A percentile compares a stretch with the other conserved stretches of the same genome.
Conservation (phyloP, 2,113 vertebrate species). For the Nothocercus nigrocapillus region DNA sequence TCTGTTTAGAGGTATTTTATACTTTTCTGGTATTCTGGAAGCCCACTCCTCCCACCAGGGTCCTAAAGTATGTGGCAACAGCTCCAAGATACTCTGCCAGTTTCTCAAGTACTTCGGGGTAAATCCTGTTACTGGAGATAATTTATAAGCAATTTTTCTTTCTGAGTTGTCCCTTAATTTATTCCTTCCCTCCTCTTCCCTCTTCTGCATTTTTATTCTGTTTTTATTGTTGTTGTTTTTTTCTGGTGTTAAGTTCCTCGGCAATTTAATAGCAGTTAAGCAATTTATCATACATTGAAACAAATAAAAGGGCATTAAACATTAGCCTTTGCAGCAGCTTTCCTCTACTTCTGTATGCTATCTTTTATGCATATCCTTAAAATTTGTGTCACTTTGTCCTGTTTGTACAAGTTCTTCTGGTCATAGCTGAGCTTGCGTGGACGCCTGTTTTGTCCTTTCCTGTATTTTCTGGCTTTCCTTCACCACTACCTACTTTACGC, state of each 20-base stretch:
- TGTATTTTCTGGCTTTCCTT: not conserved
- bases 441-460: not conserved
- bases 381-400: not conserved
- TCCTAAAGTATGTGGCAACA: not conserved
- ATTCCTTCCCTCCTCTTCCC: not conserved
- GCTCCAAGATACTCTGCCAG: not conserved
- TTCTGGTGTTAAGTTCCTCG: not conserved
- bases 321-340: not conserved
- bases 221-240: not conserved
- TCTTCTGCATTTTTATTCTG: not conserved
- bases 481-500: not conserved
- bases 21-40: not conserved
- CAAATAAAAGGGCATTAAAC: not conserved
- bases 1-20: not conserved
- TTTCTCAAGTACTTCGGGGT: not conserved
- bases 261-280: not conserved
- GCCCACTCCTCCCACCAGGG: not conserved
- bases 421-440: not conserved
- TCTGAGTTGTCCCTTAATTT: not conserved
- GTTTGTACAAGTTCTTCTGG: not conserved
- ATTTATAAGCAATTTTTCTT: not conserved
- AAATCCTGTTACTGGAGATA: not conserved
- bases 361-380: not conserved
- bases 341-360: not conserved
- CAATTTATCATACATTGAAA: not conserved